Conservation (phyloP, 2,888 invertebrate genomes). For the Lysandra coridon region DNA sequence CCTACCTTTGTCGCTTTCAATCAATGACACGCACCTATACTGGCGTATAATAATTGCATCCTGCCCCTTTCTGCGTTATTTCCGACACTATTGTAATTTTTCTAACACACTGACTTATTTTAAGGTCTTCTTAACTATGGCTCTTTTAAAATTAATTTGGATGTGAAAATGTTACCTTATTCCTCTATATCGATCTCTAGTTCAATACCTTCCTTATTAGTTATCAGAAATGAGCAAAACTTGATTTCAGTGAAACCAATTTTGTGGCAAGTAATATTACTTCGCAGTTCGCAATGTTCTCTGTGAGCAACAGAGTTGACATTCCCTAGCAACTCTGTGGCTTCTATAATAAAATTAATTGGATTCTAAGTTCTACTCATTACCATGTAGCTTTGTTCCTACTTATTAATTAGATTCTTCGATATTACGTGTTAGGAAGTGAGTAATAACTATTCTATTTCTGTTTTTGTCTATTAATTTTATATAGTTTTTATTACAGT, state of each 20-base stretch:
- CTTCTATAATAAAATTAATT: conserved; percentile 24
- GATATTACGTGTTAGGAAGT: neutral
- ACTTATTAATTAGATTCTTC: neutral
- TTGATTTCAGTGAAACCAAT: neutral
- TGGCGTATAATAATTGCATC: conserved; percentile 64
- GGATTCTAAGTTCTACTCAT: neutral
- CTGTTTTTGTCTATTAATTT: neutral
- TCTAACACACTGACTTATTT: neutral
- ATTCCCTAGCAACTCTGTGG: conserved; percentile 1
- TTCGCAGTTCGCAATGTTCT: neutral
- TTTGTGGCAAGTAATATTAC: conserved; percentile 19
- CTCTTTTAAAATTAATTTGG: neutral
- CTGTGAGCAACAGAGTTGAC: conserved; percentile 3
- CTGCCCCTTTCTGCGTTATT: conserved; percentile 56
- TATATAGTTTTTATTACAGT: neutral
- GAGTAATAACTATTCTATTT: neutral
- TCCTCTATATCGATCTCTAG: neutral
- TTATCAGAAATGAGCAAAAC: neutral
- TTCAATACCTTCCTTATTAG: neutral
- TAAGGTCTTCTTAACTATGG: too few relatives aligned
- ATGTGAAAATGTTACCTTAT: neutral
- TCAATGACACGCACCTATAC: conserved; percentile 64
- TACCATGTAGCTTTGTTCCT: neutral
- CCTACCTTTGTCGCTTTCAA: conserved; percentile 63
- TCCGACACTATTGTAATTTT: conserved; percentile 45